phyloP scores from a whole-genome alignment of 2,888 invertebrate genomes.

The Drosophila tripunctata region DNA sequence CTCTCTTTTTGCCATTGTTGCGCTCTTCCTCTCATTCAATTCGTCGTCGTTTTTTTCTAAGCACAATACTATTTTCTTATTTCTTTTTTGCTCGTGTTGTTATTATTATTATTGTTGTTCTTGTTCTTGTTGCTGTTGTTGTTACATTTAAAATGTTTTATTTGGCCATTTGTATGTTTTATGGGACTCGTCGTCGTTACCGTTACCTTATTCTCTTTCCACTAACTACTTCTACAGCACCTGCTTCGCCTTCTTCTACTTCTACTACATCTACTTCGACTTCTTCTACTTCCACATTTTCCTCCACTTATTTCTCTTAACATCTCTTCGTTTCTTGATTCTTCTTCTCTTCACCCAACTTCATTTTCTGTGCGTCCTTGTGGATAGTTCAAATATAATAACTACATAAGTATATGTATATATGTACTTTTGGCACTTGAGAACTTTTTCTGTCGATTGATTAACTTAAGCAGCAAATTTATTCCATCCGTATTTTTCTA shows the following conservation, averaged over 20 bases:
- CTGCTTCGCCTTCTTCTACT: neutral
- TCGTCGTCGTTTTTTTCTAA: slow-evolving; percentile 37
- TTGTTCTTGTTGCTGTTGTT: slow-evolving; percentile 57
- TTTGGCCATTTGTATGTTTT: slow-evolving; percentile 80
- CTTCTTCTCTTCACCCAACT: too few species aligned
- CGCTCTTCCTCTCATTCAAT: slow-evolving; percentile 25
- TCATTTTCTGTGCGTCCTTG: neutral
- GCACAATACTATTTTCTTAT: slow-evolving; percentile 74
- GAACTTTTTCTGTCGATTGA: too few species aligned
- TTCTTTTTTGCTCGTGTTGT: slow-evolving; percentile 4
- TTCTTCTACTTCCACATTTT: neutral
- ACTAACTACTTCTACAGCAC: neutral
- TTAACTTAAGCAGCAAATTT: too few species aligned
- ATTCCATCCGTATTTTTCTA: too few species aligned
- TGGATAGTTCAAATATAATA: slow-evolving; percentile 7
- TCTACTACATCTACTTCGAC: neutral
- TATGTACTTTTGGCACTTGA: too few species aligned
- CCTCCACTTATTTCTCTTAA: too few species aligned
- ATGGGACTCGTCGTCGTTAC: slow-evolving; percentile 71
- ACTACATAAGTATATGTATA: neutral
- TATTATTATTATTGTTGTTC: slow-evolving; percentile 15
- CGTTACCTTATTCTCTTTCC: slow-evolving; percentile 32
- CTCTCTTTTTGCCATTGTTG: slow-evolving; percentile 19
- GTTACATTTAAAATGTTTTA: slow-evolving; percentile 80
- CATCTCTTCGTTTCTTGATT: too few species aligned